These are phyloP conservation scores for Phaethon lepturus DNA, from an alignment of 2,113 vertebrate genomes.

Conservation along the genomic window DNA sequence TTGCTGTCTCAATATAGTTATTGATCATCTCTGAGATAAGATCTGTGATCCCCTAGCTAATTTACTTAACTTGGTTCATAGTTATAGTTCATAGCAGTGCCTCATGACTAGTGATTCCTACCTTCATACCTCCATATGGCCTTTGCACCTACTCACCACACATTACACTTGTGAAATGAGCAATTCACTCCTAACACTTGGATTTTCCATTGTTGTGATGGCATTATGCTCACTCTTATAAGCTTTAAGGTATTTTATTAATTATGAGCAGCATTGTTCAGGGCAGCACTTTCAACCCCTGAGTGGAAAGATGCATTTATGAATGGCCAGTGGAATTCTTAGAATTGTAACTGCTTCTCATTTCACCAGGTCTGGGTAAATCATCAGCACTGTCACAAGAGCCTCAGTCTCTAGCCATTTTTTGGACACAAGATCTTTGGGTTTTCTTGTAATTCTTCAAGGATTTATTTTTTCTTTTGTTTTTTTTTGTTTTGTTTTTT, in stretches of 20 bases:
- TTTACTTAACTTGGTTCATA: background rate
- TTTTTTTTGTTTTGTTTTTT: background rate
- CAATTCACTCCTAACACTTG: background rate
- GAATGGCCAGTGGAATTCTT: background rate
- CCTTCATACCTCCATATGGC: background rate
- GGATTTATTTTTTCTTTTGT: background rate
- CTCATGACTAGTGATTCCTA: background rate
- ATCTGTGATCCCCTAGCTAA: background rate
- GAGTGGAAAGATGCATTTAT: background rate
- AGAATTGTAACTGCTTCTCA: background rate
- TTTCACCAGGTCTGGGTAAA: background rate
- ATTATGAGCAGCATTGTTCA: background rate
- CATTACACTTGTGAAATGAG: background rate
- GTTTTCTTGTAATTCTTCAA: background rate
- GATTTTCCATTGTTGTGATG: background rate
- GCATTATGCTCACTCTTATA: background rate
- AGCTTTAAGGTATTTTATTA: background rate
- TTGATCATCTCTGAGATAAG: background rate
- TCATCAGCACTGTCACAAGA: background rate
- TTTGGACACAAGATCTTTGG: background rate
- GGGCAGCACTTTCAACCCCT: background rate
- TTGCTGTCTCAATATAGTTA: background rate
- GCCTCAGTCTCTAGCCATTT: background rate
- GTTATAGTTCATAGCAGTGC: background rate
- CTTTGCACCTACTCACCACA: background rate